Percentiles rank a stretch among this genome's conserved stretches.
phyloP scores from a whole-genome alignment of 1,140 invertebrate genomes.

The Asobara japonica region DNA sequence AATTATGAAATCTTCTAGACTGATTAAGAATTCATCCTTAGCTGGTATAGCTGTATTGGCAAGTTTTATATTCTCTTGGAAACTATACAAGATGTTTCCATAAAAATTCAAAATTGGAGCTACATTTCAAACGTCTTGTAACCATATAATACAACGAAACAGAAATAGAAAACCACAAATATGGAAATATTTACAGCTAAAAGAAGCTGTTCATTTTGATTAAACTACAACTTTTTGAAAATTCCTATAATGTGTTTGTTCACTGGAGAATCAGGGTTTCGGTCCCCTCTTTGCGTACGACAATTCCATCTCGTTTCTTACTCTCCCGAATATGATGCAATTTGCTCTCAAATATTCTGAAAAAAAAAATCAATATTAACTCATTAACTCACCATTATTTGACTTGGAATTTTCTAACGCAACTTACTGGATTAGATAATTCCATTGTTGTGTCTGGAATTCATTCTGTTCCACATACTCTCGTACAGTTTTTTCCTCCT shows the following conservation, averaged over 20 bases:
- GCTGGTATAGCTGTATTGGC: background rate
- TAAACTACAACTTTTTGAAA: too few relatives aligned
- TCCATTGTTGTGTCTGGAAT: conserved; percentile 76
- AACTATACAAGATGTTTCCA: background rate
- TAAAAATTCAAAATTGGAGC: background rate
- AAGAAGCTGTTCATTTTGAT: too few relatives aligned
- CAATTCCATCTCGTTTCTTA: conserved; percentile 58
- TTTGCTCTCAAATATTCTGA: conserved; percentile 64
- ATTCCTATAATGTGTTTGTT: too few relatives aligned
- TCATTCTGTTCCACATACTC: conserved; percentile 68
- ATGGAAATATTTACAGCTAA: too few relatives aligned
- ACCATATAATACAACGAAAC: too few relatives aligned
- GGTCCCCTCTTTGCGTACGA: conserved; percentile 60
- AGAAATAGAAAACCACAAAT: too few relatives aligned
- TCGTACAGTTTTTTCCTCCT: conserved; percentile 71
- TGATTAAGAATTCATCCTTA: background rate
- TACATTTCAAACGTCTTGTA: too few relatives aligned
- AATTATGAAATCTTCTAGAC: background rate
- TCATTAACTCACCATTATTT: conserved; percentile 19
- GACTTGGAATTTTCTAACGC: conserved; percentile 5
- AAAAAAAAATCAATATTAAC: conserved; percentile 23
- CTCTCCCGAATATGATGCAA: conserved; percentile 59
- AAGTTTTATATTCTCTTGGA: background rate
- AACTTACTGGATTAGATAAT: conserved; percentile 68
- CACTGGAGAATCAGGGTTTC: conserved; percentile 66